A percentile compares a stretch with the other conserved stretches of the same genome.
Conservation (phyloP, 2,113 vertebrate genomes). For the Hiodon alosoides region DNA sequence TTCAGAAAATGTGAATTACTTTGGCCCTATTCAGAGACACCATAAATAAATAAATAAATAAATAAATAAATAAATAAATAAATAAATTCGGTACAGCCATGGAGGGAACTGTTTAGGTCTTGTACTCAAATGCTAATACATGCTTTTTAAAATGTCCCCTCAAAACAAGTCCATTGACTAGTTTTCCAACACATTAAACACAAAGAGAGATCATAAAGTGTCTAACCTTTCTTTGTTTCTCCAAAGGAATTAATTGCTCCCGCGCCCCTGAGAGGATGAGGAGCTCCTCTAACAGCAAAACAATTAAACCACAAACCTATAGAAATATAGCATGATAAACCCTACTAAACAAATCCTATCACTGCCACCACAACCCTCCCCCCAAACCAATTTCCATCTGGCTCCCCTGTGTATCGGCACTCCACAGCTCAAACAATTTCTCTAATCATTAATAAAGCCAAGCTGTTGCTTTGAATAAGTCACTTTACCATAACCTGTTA, state of each 20-base stretch:
- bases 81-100: no score
- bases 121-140: not conserved
- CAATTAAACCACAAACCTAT: slow-evolving; percentile 32
- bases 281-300: slow-evolving; percentile 26
- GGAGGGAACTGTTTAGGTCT: no score
- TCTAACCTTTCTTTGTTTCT: not conserved
- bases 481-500: slow-evolving; percentile 19
- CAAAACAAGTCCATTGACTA: not conserved
- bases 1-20: no score
- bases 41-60: no score
- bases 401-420: slow-evolving; percentile 14
- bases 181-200: not conserved
- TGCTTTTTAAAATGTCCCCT: not conserved
- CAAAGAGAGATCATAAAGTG: not conserved
- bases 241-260: slow-evolving; percentile 27
- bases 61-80: no score
- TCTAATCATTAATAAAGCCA: slow-evolving; percentile 14
- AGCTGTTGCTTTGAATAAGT: slow-evolving; percentile 26
- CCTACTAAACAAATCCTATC: slow-evolving; percentile 18
- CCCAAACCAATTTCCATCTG: slow-evolving; percentile 26
- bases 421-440: slow-evolving; percentile 16
- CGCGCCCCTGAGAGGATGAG: slow-evolving; percentile 9
- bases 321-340: slow-evolving; percentile 28
- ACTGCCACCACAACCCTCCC: not conserved
- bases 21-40: no score